Evolutionary conservation across 2,797 vertebrate species (phyloP), one percentile per base, ranked within the genome.

Genomic region (Naso thynnoides): DNA sequence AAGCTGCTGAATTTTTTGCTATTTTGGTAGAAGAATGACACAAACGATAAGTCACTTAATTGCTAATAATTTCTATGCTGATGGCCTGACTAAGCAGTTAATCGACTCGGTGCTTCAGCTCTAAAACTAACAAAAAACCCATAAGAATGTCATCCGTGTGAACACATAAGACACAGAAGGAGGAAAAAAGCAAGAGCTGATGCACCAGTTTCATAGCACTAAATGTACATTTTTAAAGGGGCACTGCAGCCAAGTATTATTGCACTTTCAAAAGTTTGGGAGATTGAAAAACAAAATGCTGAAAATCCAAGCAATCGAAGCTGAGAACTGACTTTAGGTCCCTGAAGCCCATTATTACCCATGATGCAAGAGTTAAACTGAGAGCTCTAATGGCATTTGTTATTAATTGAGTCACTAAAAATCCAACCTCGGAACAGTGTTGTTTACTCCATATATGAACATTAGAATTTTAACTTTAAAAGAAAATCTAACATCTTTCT

Each of bases 121-220:
- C 3, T 60, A 52, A 52, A 38, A 42, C 50, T 15, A 11, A 41
- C 21, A 38, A 10, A 58, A 23, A 47, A 36, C 57, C n/a, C 16
- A 39, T 19, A 27, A 45, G 3, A 26, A 4, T 29, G 10, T 26
- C 21, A 56, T 61, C 6, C 18, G 19, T 24, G 53, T 47, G 39
- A 57, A 16, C 42, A 44, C 41, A 47, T 21, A 27, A 66, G 33
- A 15, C 60, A 41, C 47, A 67, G 55, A 70, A 29, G 23, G 58
- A 44, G 39, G 29, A 41, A 24, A 0, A 14, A 41, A 42, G 23
- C 21, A 57, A 50, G 26, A 56, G 48, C 44, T 21, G 41, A 44
- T 45, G 31, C 23, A 24, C 5, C 21, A 21, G 2, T 63, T 73
- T 66, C 26, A 65, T 24, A 49, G 41, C 45, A 53, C n/a, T 24